phyloP scores from a whole-genome alignment of 2,797 vertebrate species.

The Trematomus bernacchii region DNA sequence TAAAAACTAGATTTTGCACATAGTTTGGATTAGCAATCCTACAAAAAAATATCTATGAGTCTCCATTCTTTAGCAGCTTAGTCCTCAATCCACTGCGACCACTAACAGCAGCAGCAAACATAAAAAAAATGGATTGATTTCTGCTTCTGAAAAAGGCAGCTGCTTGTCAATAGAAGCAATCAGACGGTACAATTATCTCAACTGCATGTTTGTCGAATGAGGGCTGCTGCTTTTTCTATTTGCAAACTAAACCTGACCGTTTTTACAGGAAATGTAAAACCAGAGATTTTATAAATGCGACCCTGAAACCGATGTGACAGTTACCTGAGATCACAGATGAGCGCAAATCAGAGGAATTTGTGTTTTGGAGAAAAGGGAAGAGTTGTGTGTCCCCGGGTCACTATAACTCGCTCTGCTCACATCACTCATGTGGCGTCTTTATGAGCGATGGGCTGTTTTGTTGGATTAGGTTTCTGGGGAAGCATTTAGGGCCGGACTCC shows the following conservation, averaged over 20 bases:
- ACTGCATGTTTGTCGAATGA: neutral
- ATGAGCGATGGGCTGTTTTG: slow-evolving; percentile 78
- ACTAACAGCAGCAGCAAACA: slow-evolving; percentile 46
- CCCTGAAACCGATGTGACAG: slow-evolving; percentile 39
- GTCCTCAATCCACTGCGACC: slow-evolving; percentile 4
- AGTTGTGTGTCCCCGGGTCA: slow-evolving; percentile 82
- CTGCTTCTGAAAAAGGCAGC: slow-evolving; percentile 39
- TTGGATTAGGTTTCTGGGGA: slow-evolving; percentile 78
- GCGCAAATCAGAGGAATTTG: slow-evolving; percentile 62
- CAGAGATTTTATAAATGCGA: slow-evolving; percentile 33
- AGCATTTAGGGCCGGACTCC: slow-evolving; percentile 49
- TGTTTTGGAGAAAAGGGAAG: slow-evolving; percentile 60
- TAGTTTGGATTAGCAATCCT: neutral
- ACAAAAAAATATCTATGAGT: neutral
- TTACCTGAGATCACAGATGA: slow-evolving; percentile 59
- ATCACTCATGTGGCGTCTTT: slow-evolving; percentile 79
- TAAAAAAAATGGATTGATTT: slow-evolving; percentile 53
- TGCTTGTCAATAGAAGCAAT: slow-evolving; percentile 29
- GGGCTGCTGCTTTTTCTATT: slow-evolving; percentile 11
- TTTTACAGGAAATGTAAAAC: slow-evolving; percentile 50
- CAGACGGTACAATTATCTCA: slow-evolving; percentile 33
- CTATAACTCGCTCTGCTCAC: slow-evolving; percentile 75
- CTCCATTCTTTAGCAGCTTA: slow-evolving; percentile 41
- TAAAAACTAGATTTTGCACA: neutral
- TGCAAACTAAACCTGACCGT: neutral